These are phyloP conservation scores for Percopsis omiscomaycus DNA, from an alignment of 2,797 vertebrate species.

Conservation along the genomic window DNA sequence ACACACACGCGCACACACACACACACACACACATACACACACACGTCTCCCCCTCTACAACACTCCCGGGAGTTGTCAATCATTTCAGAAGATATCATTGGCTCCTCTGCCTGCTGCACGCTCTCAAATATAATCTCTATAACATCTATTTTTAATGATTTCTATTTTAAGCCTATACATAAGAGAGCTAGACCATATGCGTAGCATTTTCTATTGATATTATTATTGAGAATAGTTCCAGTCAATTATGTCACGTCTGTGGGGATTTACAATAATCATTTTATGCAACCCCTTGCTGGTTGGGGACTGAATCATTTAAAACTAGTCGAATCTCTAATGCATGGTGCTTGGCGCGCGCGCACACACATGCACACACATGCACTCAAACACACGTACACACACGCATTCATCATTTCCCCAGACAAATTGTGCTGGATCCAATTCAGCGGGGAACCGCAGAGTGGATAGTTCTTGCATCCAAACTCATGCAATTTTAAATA, in stretches of 20 bases:
- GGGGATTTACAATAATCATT: background rate
- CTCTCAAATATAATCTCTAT: background rate
- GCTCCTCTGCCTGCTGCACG: background rate
- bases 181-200: background rate
- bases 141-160: slow-evolving; percentile 6
- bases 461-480: slow-evolving; percentile 25
- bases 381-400: slow-evolving; percentile 6
- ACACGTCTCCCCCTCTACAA: background rate
- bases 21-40: slow-evolving; percentile 15
- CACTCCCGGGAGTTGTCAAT: slow-evolving; percentile 1
- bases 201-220: background rate
- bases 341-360: background rate
- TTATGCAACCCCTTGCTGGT: background rate
- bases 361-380: slow-evolving; percentile 6
- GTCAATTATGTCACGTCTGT: background rate
- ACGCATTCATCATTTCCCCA: slow-evolving; percentile 17
- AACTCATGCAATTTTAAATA: slow-evolving; percentile 59
- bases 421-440: slow-evolving; percentile 27
- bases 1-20: slow-evolving; percentile 7
- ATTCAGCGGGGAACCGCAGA: slow-evolving; percentile 20
- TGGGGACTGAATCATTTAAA: background rate
- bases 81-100: slow-evolving; percentile 12
- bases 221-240: background rate
- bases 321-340: slow-evolving; percentile 1
- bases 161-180: background rate